Base-by-base conservation (phyloP, 2,888 invertebrate genomes). In the Pammene aurita region DNA sequence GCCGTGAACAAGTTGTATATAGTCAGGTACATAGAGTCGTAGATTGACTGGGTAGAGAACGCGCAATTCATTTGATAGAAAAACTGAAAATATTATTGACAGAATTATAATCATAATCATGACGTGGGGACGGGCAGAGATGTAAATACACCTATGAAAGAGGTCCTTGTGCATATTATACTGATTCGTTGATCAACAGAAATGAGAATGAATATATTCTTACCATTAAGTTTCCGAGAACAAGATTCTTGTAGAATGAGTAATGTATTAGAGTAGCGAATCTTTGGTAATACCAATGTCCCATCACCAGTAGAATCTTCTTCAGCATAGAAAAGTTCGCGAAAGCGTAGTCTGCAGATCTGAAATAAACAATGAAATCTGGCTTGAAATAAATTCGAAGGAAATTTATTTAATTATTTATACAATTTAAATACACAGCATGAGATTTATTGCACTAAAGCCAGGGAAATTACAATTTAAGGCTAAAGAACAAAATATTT, bases 341-440 rank as follows among this genome's bases (percentile, higher is more conserved):
- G 76, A 98, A 95, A 0, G 97, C 96, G 87, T 97, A 98, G 86
- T 98, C 98, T 0, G 97, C 96, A 76, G 95, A 96, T 70, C 94
- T 93, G 79, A 26, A 52, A 35, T 58, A 41, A 48, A 48, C 1
- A 9, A 48, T 5, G 16, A 48, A 5, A 9, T 5, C 14, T 14
- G n/a, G 9, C 7, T 16, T 48, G 9, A 16, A 16, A 14, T 16
- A 48, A 7, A 6, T 48, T 26, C n/a, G n/a, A n/a, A n/a, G n/a
- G n/a, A n/a, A n/a, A n/a, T n/a, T n/a, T n/a, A n/a, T n/a, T n/a
- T n/a, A n/a, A n/a, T n/a, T n/a, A n/a, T n/a, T n/a, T n/a, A n/a
- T n/a, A n/a, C n/a, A n/a, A n/a, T n/a, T n/a, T n/a, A n/a, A n/a
- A n/a, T n/a, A n/a, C n/a, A n/a, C n/a, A n/a, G n/a, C n/a, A n/a